A percentile compares a stretch with the other conserved stretches of the same genome.
phyloP scores from a whole-genome alignment of 2,113 vertebrate genomes.

The Vimba vimba region DNA sequence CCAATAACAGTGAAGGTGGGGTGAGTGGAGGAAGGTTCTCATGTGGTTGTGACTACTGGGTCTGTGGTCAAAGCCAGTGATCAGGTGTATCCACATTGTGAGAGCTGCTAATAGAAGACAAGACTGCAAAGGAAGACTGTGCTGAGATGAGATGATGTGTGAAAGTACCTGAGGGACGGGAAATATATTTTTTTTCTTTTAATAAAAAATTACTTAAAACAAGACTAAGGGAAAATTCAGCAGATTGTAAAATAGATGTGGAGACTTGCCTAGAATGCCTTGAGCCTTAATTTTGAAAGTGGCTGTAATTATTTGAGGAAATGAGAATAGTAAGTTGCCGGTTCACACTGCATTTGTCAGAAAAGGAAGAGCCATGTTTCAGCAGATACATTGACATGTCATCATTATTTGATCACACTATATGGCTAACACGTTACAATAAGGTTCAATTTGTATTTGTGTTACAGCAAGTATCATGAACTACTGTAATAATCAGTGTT shows the following conservation, averaged over 20 bases:
- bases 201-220: not conserved
- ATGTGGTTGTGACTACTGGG: slow-evolving; percentile 39
- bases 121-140: not conserved
- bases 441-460: not conserved
- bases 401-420: not conserved
- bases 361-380: slow-evolving; percentile 1
- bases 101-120: slow-evolving; percentile 44
- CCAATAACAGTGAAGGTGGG: not conserved
- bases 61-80: slow-evolving; percentile 4
- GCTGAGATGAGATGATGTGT: not conserved
- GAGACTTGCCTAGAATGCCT: not conserved
- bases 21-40: slow-evolving; percentile 27
- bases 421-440: not conserved
- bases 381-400: no score
- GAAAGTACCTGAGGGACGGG: not conserved
- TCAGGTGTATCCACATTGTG: slow-evolving; percentile 34
- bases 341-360: slow-evolving; percentile 6
- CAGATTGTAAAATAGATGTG: not conserved
- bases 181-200: not conserved
- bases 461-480: not conserved
- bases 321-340: not conserved
- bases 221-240: not conserved
- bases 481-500: not conserved
- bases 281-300: not conserved
- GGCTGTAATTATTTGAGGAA: not conserved